Conservation (phyloP, 2,113 vertebrate genomes). For the Pseudonaja textilis region DNA sequence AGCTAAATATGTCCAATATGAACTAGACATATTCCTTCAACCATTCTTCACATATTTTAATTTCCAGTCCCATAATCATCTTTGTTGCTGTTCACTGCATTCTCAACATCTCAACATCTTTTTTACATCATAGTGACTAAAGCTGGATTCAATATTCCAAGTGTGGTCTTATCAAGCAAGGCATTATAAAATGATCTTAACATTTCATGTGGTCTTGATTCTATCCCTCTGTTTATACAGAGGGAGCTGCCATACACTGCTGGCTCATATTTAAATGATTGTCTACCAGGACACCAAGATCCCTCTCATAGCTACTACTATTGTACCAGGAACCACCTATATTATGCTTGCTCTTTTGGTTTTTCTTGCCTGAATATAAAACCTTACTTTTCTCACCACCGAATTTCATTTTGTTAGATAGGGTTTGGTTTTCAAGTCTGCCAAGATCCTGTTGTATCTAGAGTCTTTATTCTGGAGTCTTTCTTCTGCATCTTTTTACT, state of each 20-base stretch:
- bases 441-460: not conserved
- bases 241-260: not conserved
- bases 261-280: no score
- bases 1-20: no score
- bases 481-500: not conserved
- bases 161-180: not conserved
- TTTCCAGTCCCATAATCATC: no score
- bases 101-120: no score
- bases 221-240: not conserved
- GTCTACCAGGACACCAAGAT: not conserved
- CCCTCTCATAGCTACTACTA: not conserved
- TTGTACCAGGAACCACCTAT: not conserved
- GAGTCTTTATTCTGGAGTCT: not conserved
- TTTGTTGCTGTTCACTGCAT: no score
- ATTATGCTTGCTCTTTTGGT: not conserved
- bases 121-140: no score
- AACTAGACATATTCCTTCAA: not conserved
- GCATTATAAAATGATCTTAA: not conserved
- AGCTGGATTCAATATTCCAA: not conserved
- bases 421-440: not conserved
- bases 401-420: no score
- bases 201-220: not conserved
- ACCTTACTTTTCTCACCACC: no score
- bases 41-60: not conserved
- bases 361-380: no score